Evolutionary conservation across 2,113 vertebrate genomes (phyloP).

Genomic region (Eulemur rufifrons): DNA sequence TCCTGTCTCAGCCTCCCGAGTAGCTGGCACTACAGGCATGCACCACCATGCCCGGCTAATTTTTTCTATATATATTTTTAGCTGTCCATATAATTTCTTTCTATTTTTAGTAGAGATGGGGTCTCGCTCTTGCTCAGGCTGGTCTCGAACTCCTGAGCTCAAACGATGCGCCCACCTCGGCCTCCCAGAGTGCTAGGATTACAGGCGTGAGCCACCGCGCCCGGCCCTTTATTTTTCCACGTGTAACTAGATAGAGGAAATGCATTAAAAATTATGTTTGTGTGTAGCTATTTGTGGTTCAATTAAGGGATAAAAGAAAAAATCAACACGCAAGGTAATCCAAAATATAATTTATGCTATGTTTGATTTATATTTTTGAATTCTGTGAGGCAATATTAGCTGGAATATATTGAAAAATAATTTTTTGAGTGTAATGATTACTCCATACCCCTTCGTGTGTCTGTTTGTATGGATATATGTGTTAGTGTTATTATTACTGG

Average conservation of each 20-base stretch:
- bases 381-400: neutral
- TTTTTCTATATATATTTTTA: no score
- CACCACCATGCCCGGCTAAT: no score
- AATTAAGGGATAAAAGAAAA: neutral
- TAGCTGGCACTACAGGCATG: no score
- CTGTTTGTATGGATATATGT: neutral
- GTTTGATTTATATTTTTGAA: conserved; percentile 19
- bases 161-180: no score
- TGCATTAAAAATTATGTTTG: neutral
- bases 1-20: no score
- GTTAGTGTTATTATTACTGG: neutral
- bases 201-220: no score
- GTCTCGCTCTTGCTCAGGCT: no score
- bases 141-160: no score
- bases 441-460: neutral
- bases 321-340: neutral
- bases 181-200: no score
- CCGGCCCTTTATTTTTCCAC: neutral
- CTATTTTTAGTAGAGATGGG: no score
- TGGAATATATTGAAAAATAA: neutral
- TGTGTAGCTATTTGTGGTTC: neutral
- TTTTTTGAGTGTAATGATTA: neutral
- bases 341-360: neutral
- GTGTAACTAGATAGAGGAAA: neutral
- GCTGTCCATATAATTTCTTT: no score